Percentiles rank a stretch among this genome's conserved stretches.
phyloP scores from a whole-genome alignment of 2,113 vertebrate genomes.

The Tautogolabrus adspersus region DNA sequence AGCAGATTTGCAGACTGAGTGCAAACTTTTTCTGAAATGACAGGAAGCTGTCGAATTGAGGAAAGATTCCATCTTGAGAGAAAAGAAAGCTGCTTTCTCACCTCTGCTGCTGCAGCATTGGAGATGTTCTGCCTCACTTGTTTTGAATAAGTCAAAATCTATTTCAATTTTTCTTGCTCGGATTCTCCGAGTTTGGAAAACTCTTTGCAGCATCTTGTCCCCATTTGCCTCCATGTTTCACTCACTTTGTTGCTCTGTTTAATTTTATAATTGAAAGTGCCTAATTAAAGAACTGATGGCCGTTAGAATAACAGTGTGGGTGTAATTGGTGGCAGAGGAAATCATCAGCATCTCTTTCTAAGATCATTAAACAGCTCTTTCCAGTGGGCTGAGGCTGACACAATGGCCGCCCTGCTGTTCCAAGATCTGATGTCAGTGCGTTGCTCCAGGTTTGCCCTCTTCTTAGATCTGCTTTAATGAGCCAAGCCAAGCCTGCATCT shows the following conservation, averaged over 20 bases:
- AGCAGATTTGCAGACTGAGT: neutral
- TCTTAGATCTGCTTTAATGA: neutral
- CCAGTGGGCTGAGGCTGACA: slow-evolving; percentile 31
- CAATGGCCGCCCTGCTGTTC: slow-evolving; percentile 10
- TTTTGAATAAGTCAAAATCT: neutral
- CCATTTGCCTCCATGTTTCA: neutral
- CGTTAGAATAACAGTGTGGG: slow-evolving; percentile 7
- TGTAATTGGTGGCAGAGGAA: slow-evolving; percentile 25
- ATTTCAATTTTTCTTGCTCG: slow-evolving; percentile 6
- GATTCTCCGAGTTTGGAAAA: neutral
- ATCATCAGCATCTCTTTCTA: slow-evolving; percentile 6
- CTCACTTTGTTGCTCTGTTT: neutral
- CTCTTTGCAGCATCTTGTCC: neutral
- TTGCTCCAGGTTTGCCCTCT: slow-evolving; percentile 9
- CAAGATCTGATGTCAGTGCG: slow-evolving; percentile 16
- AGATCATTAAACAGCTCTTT: slow-evolving; percentile 17
- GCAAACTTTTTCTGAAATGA: neutral
- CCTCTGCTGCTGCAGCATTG: neutral
- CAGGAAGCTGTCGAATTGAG: neutral
- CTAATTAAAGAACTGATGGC: neutral
- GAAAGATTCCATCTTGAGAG: neutral
- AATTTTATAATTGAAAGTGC: slow-evolving; percentile 6
- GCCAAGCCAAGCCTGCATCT: slow-evolving; percentile 21
- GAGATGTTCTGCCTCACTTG: neutral
- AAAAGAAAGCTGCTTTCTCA: neutral